These are phyloP conservation scores for Alloscopus bannaensis DNA, from an alignment of 2,888 invertebrate genomes.

Conservation along the genomic window DNA sequence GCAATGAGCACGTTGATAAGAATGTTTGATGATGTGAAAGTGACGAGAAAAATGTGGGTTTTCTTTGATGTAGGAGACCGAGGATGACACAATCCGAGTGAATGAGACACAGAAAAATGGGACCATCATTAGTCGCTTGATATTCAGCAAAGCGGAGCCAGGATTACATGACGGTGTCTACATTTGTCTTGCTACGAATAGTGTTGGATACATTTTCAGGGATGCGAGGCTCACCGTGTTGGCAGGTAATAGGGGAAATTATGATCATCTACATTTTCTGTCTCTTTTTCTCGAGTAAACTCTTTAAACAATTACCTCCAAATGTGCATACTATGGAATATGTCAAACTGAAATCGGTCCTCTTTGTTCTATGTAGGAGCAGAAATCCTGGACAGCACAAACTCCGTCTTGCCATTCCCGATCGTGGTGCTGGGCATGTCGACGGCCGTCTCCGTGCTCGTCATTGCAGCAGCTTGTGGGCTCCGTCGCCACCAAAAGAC, in stretches of 20 bases:
- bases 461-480: slow-evolving; percentile 69
- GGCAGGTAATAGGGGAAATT: slow-evolving; percentile 67
- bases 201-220: slow-evolving; percentile 71
- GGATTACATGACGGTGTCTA: slow-evolving; percentile 69
- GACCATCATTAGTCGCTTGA: slow-evolving; percentile 70
- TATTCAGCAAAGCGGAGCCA: slow-evolving; percentile 67
- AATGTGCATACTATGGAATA: background rate
- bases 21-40: too few species aligned
- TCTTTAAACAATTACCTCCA: too few species aligned
- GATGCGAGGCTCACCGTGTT: slow-evolving; percentile 71
- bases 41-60: too few species aligned
- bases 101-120: slow-evolving; percentile 72
- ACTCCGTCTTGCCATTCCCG: slow-evolving; percentile 67
- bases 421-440: slow-evolving; percentile 70
- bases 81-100: slow-evolving; percentile 71
- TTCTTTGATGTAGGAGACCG: slow-evolving; percentile 71
- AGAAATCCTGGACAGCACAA: slow-evolving; percentile 67
- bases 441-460: slow-evolving; percentile 68
- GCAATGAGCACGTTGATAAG: too few species aligned
- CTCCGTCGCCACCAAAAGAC: slow-evolving; percentile 68
- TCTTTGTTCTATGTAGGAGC: slow-evolving; percentile 58
- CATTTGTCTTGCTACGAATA: slow-evolving; percentile 72
- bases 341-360: slow-evolving; percentile 1
- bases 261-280: too few species aligned
- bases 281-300: too few species aligned